Evolutionary conservation across 53 echinoderm and acorn worm genomes (phyloP).

Genomic region (Patiria pectinifera): DNA sequence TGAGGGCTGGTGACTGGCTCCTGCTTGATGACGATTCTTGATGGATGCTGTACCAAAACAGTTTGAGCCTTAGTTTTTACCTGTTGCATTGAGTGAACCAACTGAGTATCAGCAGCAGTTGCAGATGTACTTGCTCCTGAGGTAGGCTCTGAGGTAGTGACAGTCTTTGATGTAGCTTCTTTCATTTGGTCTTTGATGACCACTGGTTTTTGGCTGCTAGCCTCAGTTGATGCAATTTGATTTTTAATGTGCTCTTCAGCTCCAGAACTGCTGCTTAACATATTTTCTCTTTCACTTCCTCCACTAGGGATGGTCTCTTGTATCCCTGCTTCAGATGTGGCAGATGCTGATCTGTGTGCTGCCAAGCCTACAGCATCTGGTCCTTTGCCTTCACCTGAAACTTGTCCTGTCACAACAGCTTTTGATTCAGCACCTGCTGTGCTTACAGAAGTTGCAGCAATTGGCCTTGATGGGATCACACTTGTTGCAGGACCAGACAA

Average conservation of each 20-base stretch:
- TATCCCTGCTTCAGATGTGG: neutral
- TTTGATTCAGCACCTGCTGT: constrained; percentile 16
- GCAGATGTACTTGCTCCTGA: neutral
- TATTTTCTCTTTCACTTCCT: neutral
- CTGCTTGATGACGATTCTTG: constrained; percentile 54
- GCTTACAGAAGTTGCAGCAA: neutral
- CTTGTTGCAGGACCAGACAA: constrained; percentile 22
- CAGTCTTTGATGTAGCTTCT: neutral
- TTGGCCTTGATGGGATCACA: constrained; percentile 15
- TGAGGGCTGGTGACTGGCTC: constrained; percentile 53
- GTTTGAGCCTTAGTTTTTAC: neutral
- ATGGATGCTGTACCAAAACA: neutral
- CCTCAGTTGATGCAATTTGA: constrained; percentile 6
- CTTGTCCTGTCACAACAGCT: constrained; percentile 23
- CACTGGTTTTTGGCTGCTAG: neutral
- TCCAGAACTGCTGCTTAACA: neutral
- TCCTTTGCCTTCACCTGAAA: neutral
- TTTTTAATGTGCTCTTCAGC: neutral
- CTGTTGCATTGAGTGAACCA: neutral
- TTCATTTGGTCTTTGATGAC: constrained; percentile 3
- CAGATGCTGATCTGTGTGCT: neutral
- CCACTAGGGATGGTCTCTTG: constrained; percentile 3
- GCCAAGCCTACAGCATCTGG: neutral
- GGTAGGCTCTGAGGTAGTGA: neutral
- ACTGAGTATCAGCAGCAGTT: neutral